phyloP scores from a whole-genome alignment of 2,113 vertebrate genomes.

The Hippolais icterina region DNA sequence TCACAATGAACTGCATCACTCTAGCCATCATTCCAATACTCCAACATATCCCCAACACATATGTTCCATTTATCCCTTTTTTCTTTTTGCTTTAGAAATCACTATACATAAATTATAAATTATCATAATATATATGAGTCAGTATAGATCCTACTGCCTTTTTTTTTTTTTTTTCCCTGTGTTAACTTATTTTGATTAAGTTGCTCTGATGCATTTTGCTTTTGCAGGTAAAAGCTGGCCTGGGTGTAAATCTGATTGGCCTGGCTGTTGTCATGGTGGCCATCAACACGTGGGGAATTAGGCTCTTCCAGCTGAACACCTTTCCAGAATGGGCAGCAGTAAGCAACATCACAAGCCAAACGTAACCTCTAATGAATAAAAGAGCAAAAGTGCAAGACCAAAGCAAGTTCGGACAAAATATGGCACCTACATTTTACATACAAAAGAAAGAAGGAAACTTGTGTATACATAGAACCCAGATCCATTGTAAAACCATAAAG shows the following conservation, averaged over 20 bases:
- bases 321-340: slow-evolving; percentile 88
- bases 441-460: slow-evolving; percentile 6
- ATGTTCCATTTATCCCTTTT: neutral
- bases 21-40: neutral
- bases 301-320: slow-evolving; percentile 87
- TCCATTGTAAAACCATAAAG: neutral
- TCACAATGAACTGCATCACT: neutral
- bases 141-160: neutral
- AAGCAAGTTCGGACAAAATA: neutral
- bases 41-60: neutral
- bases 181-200: neutral
- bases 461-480: neutral
- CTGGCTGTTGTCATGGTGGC: slow-evolving; percentile 93
- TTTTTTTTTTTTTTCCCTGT: too few relatives aligned
- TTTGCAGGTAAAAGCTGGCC: slow-evolving; percentile 92
- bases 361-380: neutral
- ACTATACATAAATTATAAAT: neutral
- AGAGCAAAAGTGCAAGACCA: neutral
- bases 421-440: neutral
- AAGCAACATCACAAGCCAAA: slow-evolving; percentile 80
- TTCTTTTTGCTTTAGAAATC: neutral
- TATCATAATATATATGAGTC: neutral
- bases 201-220: neutral
- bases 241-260: slow-evolving; percentile 95
- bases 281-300: slow-evolving; percentile 93